Evolutionary conservation across 2,888 invertebrate species (phyloP), one percentile per base, ranked within the genome.

Genomic region (Pyrochroa serraticornis): DNA sequence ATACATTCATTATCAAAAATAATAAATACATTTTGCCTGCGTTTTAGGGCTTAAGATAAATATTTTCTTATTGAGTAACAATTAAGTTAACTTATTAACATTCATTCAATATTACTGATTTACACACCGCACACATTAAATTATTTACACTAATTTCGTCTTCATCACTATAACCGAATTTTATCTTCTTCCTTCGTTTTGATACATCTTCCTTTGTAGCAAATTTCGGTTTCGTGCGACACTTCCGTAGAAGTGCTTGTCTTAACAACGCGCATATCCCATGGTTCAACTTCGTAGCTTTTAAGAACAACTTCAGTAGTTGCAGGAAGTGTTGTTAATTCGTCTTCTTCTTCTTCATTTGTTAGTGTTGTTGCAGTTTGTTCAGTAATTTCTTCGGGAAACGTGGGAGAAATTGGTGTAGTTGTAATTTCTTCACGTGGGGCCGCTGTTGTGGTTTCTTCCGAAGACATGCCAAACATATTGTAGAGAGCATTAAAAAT

Each of bases 201-300:
- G 62, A 93, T 86, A 77, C 93, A 93, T 72, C 89, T 87, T 8
- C 93, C 93, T 74, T 90, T 86, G 77, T 90, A 93, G 74, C 93
- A 93, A 62, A 93, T 93, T 80, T 93, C 93, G 33, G 93, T 93
- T 84, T 93, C 92, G 67, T 92, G 89, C 8, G 92, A 90, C 38
- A 91, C 82, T 77, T 91, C 91, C 12, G 92, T 92, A 1, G 91
- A 90, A 71, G 89, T 91, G 1, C 91, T 90, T 0, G 92, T 93
- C 64, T 88, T 85, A 6, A 90, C 77, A 5, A 86, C 83, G 82
- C 7, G 81, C 79, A 64, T 84, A 79, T 76, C 82, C 81, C 82
- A 83, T 78, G 72, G 80, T 79, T 65, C 80, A 75, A 56, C 66
- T 47, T 70, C 65, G 44, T 52, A 67, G 13, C 61, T 61, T 52